Evolutionary conservation across 2,113 vertebrate species (phyloP).

Genomic region (Ariopsis seemanni): DNA sequence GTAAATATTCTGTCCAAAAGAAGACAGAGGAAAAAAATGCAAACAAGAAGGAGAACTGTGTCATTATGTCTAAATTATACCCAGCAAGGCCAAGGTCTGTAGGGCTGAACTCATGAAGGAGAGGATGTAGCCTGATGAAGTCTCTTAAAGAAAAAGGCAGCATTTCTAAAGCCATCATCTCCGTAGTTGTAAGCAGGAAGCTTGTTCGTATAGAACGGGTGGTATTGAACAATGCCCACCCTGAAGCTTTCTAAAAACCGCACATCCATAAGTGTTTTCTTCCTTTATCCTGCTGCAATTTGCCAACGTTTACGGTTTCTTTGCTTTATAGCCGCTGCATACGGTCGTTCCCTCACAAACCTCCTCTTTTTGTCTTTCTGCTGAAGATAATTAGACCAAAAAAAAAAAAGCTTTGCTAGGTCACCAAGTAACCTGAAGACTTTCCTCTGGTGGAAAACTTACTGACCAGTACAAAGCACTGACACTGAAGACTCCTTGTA

Average conservation of each 20-base stretch:
- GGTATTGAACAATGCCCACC: not conserved
- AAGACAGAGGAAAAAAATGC: slow-evolving; percentile 17
- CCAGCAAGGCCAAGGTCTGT: slow-evolving; percentile 18
- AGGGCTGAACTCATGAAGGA: not conserved
- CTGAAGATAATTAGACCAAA: not conserved
- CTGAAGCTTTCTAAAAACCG: not conserved
- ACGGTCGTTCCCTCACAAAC: too few relatives aligned
- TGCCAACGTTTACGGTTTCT: not conserved
- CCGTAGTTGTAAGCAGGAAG: not conserved
- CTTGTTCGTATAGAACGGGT: not conserved
- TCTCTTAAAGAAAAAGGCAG: not conserved
- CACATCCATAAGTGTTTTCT: not conserved
- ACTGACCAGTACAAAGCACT: not conserved
- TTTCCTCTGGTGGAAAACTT: not conserved
- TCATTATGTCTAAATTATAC: slow-evolving; percentile 31
- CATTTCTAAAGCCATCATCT: not conserved
- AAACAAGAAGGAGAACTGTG: slow-evolving; percentile 46
- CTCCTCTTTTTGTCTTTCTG: not conserved
- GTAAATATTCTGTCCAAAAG: not conserved
- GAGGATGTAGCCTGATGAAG: not conserved
- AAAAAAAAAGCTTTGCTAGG: not conserved
- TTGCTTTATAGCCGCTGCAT: not conserved
- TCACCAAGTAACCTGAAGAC: not conserved
- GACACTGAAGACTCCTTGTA: not conserved
- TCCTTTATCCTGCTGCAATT: not conserved